Evolutionary conservation across 2,113 vertebrate genomes (phyloP).

Genomic region (Xiphophorus couchianus): DNA sequence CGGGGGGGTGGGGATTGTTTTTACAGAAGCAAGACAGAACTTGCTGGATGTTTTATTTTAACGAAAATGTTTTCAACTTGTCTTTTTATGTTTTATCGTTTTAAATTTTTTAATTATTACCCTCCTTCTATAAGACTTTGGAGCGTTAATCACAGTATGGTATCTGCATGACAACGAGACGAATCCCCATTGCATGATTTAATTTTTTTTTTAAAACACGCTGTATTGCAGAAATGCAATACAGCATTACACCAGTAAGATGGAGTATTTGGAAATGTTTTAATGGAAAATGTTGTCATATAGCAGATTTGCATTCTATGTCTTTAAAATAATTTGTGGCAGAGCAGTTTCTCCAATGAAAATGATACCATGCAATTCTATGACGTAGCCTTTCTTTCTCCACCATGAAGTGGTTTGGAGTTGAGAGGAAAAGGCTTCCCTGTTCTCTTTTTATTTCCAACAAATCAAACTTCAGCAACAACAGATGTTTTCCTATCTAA

Average conservation of each 20-base stretch:
- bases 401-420: conserved; percentile 30
- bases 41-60: conserved; percentile 66
- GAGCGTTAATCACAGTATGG: conserved; percentile 29
- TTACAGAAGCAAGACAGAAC: conserved; percentile 63
- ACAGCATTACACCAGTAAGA: not conserved
- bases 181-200: conserved; percentile 47
- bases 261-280: conserved; percentile 21
- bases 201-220: conserved; percentile 1
- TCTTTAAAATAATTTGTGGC: conserved; percentile 55
- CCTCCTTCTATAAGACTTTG: conserved; percentile 25
- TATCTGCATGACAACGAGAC: conserved; percentile 60
- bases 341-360: conserved; percentile 59
- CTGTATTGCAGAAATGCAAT: conserved; percentile 23
- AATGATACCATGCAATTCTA: conserved; percentile 12
- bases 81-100: conserved; percentile 55
- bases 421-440: conserved; percentile 27
- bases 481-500: conserved; percentile 65
- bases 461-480: conserved; percentile 36
- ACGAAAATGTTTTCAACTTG: conserved; percentile 29
- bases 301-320: conserved; percentile 17
- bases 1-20: conserved; percentile 58
- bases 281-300: conserved; percentile 19
- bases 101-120: conserved; percentile 47
- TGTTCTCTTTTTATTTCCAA: conserved; percentile 14
- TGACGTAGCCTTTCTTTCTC: conserved; percentile 52